Evolutionary conservation across 1,140 invertebrate genomes (phyloP).

Genomic region (Phortica variegata): DNA sequence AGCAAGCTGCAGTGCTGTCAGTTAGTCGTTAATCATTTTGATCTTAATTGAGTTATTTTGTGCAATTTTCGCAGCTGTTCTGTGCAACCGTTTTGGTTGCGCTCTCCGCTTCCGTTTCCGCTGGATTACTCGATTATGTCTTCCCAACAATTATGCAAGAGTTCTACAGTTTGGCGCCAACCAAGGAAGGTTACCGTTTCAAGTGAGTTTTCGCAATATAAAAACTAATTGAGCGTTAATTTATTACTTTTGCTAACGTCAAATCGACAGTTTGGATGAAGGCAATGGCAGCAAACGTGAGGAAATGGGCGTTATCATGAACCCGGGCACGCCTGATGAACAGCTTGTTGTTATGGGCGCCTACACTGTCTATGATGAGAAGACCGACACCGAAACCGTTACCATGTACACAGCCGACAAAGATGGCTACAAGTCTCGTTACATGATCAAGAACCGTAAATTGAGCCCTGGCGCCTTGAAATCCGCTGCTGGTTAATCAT

Average conservation of each 20-base stretch:
- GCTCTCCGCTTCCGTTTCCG: slow-evolving; percentile 31
- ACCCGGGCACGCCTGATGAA: slow-evolving; percentile 42
- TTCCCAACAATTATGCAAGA: slow-evolving; percentile 27
- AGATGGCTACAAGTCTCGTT: slow-evolving; percentile 47
- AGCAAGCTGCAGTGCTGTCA: slow-evolving; percentile 21
- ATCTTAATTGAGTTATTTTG: not conserved
- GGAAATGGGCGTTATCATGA: slow-evolving; percentile 49
- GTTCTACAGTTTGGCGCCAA: slow-evolving; percentile 22
- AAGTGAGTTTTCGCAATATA: slow-evolving; percentile 17
- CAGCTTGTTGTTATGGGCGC: slow-evolving; percentile 51
- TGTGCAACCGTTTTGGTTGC: slow-evolving; percentile 33
- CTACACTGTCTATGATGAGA: slow-evolving; percentile 38
- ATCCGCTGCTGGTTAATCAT: slow-evolving; percentile 42
- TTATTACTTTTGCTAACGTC: not conserved
- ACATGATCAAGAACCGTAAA: slow-evolving; percentile 47
- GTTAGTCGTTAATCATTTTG: not conserved
- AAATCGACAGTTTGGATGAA: slow-evolving; percentile 29
- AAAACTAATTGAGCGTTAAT: not conserved
- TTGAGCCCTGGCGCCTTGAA: slow-evolving; percentile 40
- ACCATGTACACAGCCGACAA: slow-evolving; percentile 55
- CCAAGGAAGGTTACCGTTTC: slow-evolving; percentile 44
- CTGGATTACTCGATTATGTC: slow-evolving; percentile 32
- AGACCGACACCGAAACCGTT: slow-evolving; percentile 43
- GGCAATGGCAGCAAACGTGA: slow-evolving; percentile 48
- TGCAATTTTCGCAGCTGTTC: slow-evolving; percentile 25